Conservation (phyloP, 2,888 invertebrate species). For the Junonia oenone region DNA sequence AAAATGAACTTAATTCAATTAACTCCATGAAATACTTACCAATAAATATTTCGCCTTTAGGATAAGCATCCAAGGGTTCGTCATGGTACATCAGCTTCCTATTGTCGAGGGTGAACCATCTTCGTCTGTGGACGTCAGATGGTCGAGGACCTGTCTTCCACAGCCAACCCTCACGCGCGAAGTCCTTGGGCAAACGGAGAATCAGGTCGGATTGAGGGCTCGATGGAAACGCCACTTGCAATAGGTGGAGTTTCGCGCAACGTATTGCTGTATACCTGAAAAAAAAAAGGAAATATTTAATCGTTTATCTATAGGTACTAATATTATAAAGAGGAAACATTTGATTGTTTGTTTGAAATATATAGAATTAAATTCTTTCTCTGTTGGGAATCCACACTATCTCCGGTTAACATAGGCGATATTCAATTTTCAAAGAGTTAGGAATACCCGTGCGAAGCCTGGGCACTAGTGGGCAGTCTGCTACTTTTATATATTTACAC, state of each 20-base stretch:
- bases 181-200: slow-evolving; percentile 87
- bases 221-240: slow-evolving; percentile 91
- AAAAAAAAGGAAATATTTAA: slow-evolving; percentile 1
- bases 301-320: no score
- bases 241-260: slow-evolving; percentile 89
- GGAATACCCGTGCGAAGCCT: no score
- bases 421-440: no score
- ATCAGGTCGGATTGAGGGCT: slow-evolving; percentile 85
- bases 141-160: slow-evolving; percentile 92
- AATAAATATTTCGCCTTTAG: slow-evolving; percentile 94
- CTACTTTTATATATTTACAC: no score
- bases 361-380: no score
- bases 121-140: slow-evolving; percentile 88
- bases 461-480: no score
- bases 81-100: slow-evolving; percentile 96
- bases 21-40: slow-evolving; percentile 78
- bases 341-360: no score
- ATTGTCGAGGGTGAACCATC: slow-evolving; percentile 94
- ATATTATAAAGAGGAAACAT: no score
- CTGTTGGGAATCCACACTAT: no score
- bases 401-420: no score
- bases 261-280: slow-evolving; percentile 86
- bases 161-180: slow-evolving; percentile 91
- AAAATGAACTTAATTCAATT: no score
- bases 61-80: slow-evolving; percentile 91